These are phyloP conservation scores for Grammatotria lemairii DNA, from an alignment of 2,113 vertebrate species.

Conservation along the genomic window DNA sequence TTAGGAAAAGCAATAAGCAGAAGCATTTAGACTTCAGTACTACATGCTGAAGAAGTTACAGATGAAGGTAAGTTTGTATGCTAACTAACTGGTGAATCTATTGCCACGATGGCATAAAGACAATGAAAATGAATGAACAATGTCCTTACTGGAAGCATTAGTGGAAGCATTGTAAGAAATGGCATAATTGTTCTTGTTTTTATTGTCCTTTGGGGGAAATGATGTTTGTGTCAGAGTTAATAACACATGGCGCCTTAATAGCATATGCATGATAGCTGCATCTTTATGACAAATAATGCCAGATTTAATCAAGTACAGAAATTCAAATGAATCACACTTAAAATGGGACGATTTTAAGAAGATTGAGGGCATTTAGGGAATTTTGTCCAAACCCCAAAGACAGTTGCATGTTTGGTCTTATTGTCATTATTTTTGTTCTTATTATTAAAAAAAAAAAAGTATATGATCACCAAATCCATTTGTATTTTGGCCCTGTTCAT, in stretches of 20 bases:
- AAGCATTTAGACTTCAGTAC: not conserved
- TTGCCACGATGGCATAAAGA: not conserved
- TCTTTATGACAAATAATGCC: not conserved
- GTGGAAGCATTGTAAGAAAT: not conserved
- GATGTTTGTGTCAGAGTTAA: not conserved
- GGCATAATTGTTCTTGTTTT: not conserved
- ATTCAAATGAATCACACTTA: not conserved
- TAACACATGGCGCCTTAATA: not conserved
- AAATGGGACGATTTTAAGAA: not conserved
- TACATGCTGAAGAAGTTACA: not conserved
- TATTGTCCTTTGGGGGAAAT: not conserved
- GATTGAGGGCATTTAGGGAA: accelerated
- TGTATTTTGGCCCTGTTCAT: not conserved
- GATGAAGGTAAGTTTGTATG: not conserved
- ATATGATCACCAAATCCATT: not conserved
- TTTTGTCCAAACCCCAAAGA: not conserved
- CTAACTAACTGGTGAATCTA: not conserved
- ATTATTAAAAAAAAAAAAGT: not conserved
- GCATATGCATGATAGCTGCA: not conserved
- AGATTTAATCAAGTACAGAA: not conserved
- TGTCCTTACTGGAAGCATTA: not conserved
- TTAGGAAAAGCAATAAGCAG: not conserved
- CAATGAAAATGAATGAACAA: not conserved
- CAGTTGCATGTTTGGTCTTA: not conserved
- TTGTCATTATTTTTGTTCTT: not conserved